Percentiles rank a stretch among this genome's conserved stretches.
phyloP scores from a whole-genome alignment of 2,888 invertebrate genomes.

The Epirrita christyi region DNA sequence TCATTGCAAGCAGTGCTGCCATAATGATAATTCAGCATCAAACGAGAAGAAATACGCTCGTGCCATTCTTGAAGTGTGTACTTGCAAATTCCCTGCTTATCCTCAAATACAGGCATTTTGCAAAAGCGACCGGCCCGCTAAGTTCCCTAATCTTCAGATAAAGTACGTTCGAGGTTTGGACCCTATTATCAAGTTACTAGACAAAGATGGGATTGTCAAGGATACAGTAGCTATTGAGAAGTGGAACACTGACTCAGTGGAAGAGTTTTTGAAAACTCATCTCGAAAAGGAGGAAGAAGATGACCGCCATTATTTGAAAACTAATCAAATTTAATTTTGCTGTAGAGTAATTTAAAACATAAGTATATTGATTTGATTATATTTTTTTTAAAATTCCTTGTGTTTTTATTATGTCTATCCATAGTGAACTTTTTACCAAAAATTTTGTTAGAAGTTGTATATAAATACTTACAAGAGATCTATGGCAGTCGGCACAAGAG shows the following conservation, averaged over 20 bases:
- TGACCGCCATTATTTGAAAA: slow-evolving; percentile 84
- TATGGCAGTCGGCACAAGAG: slow-evolving; percentile 94
- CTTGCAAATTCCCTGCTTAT: slow-evolving; percentile 98
- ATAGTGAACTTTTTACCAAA: too few species aligned
- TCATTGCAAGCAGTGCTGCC: slow-evolving; percentile 92
- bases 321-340: slow-evolving; percentile 80
- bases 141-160: slow-evolving; percentile 96
- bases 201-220: slow-evolving; percentile 92
- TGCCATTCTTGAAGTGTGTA: slow-evolving; percentile 97
- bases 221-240: slow-evolving; percentile 98
- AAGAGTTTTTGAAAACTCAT: slow-evolving; percentile 97
- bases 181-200: slow-evolving; percentile 96
- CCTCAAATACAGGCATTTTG: slow-evolving; percentile 99
- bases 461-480: slow-evolving; percentile 86
- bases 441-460: neutral
- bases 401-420: slow-evolving; percentile 1
- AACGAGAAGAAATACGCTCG: slow-evolving; percentile 92
- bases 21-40: slow-evolving; percentile 88
- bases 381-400: neutral
- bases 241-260: slow-evolving; percentile 99
- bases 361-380: neutral
- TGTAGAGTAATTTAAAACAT: neutral
- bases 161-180: slow-evolving; percentile 97
- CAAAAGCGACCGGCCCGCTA: slow-evolving; percentile 94
- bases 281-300: slow-evolving; percentile 86